These are phyloP conservation scores for Nebria brevicollis DNA, from an alignment of 2,888 invertebrate species.

Conservation along the genomic window DNA sequence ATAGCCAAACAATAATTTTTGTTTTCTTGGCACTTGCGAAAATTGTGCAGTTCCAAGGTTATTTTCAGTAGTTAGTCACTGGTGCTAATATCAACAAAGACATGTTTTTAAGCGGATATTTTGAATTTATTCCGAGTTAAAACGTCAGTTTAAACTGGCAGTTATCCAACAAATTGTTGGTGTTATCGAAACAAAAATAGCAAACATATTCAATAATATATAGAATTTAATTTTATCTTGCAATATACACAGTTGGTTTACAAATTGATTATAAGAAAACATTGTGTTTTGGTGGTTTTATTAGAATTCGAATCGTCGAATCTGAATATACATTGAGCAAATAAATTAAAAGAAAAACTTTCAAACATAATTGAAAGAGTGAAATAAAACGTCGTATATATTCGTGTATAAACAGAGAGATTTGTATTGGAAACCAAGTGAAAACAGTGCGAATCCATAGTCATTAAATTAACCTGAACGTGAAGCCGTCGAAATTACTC, in stretches of 20 bases:
- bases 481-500: constrained; percentile 43
- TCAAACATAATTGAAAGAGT: constrained; percentile 4
- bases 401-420: neutral
- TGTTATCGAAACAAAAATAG: no score
- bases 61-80: neutral
- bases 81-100: constrained; percentile 5
- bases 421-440: constrained; percentile 37
- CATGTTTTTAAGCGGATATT: constrained; percentile 1
- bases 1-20: neutral
- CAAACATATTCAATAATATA: no score
- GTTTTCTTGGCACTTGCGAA: constrained; percentile 6
- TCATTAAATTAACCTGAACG: constrained; percentile 41
- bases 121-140: no score
- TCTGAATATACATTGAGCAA: constrained; percentile 10
- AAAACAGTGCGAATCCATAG: constrained; percentile 42
- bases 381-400: neutral
- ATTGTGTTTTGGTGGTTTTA: neutral
- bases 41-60: constrained; percentile 2
- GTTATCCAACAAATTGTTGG: no score
- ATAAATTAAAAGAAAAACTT: constrained; percentile 16
- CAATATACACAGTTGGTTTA: no score
- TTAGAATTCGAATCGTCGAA: constrained; percentile 16
- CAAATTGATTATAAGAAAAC: neutral
- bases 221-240: no score
- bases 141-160: no score